Conservation (phyloP, 2,888 invertebrate species). For the Listrodromus nycthemerus region DNA sequence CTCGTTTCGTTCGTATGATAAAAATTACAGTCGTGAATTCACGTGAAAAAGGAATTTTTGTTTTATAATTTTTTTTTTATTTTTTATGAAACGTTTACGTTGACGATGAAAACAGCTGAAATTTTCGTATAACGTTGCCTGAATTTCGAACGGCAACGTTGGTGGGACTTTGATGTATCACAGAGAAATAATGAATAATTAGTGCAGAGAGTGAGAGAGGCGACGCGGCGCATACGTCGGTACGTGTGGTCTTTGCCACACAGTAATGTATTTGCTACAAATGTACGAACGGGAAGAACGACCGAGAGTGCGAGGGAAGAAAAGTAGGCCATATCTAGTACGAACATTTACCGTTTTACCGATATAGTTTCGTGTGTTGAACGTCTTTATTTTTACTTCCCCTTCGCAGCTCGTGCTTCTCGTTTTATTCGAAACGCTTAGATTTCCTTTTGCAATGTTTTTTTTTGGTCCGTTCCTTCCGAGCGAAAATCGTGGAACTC, state of each 20-base stretch:
- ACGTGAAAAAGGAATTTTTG: too few relatives aligned
- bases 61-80: too few relatives aligned
- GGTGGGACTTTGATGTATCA: too few relatives aligned
- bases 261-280: background rate
- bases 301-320: background rate
- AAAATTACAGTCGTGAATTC: too few relatives aligned
- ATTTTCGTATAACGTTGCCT: too few relatives aligned
- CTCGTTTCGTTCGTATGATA: too few relatives aligned
- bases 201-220: background rate
- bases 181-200: background rate
- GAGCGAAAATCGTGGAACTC: background rate
- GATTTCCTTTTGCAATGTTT: slow-evolving; percentile 4
- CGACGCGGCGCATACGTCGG: background rate
- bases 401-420: slow-evolving; percentile 11
- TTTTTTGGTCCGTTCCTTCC: background rate
- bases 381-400: slow-evolving; percentile 14
- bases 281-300: background rate
- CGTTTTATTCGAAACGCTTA: background rate
- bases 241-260: background rate
- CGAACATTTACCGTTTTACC: slow-evolving; percentile 33
- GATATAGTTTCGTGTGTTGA: slow-evolving; percentile 32
- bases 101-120: too few relatives aligned
- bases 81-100: too few relatives aligned
- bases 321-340: background rate
- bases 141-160: too few relatives aligned